Base-by-base conservation (phyloP, 2,888 invertebrate genomes). In the Nasonovia ribisnigri region DNA sequence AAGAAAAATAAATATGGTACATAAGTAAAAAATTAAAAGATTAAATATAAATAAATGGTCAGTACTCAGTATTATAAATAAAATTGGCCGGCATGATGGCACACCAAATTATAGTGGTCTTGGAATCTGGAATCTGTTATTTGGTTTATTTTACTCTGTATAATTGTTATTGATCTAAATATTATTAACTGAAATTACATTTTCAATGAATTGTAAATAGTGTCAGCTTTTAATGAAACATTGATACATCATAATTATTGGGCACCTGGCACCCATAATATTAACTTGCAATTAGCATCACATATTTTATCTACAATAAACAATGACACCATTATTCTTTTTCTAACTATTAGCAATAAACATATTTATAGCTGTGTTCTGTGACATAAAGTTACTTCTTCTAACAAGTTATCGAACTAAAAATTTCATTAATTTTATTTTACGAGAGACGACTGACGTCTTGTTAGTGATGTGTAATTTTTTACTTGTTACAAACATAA, bases 241-340 rank as follows among this genome's bases (percentile, higher is more conserved):
- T 3, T 3, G 4, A n/a, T 67, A 29, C 11, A 60, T 13, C 36
- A 20, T 77, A 20, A 36, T 20, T 36, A 57, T 57, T n/a, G 20
- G 77, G 6, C 77, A 77, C 36, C 77, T 77, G 60, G 36, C 36
- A 20, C 67, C 36, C 20, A 77, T 36, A 36, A 77, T 77, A 77
- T 36, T 77, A 77, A 36, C 77, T 77, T n/a, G 20, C 2, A 77
- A 77, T 77, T 77, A 77, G 36, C 2, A 67, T 5, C n/a, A 67
- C n/a, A 67, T 67, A 67, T 67, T 67, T 67, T 67, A 67, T 67
- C n/a, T 67, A 67, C n/a, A 57, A 77, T 77, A 77, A 77, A 20
- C 16, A 77, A 36, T 77, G 20, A 77, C 6, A 36, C 0, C 8
- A 77, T 20, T 77, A 77, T 77, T 16, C 20, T 20, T 36, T 77